Evolutionary conservation across 64 coral and sea anemone species (phyloP), one percentile per base, ranked within the genome.

Genomic region (Stichodactyla mertensii): DNA sequence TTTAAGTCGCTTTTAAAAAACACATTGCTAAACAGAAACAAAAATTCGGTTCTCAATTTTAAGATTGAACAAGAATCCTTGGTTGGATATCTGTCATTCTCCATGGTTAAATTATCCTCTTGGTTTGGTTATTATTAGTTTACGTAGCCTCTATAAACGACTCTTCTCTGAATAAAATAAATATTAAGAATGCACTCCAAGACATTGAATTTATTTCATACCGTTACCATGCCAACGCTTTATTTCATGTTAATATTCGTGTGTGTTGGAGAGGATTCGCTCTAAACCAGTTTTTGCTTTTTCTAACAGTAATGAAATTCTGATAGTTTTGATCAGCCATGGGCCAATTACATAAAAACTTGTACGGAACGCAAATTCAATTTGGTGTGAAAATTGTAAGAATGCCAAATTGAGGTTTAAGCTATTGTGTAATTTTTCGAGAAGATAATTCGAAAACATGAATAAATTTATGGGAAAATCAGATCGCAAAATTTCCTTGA

Each of bases 381-480:
- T 66, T 66, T 66, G 19, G 62, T 74, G 69, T 8, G 69, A 74
- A 74, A 74, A 74, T 74, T 74, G 69, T 23, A 31, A 74, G 27
- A 1, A 9, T 74, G 69, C 69, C 69, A 74, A 74, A 27, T 74
- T 31, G 27, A 7, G 10, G 22, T 1, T 74, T 74, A 4, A 74
- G 23, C 69, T 31, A 74, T 36, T 74, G 22, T 27, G 24, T 19
- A 74, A 26, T 6, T 10, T 31, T 12, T 31, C 27, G 0, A 0
- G 24, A 31, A 27, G n/a, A 74, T 74, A 74, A 74, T 31, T 74
- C 27, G 2, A 36, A 74, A 36, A 74, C 23, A 74, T 74, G 69
- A 74, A 74, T 74, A 74, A 74, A 74, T 74, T 12, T 45, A 45
- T 45, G 36, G 36, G 36, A 45, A 45, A 45, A 45, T 45, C 36